These are phyloP conservation scores for Rousettus leschenaultii DNA, from an alignment of 2,113 vertebrate species.

Conservation along the genomic window DNA sequence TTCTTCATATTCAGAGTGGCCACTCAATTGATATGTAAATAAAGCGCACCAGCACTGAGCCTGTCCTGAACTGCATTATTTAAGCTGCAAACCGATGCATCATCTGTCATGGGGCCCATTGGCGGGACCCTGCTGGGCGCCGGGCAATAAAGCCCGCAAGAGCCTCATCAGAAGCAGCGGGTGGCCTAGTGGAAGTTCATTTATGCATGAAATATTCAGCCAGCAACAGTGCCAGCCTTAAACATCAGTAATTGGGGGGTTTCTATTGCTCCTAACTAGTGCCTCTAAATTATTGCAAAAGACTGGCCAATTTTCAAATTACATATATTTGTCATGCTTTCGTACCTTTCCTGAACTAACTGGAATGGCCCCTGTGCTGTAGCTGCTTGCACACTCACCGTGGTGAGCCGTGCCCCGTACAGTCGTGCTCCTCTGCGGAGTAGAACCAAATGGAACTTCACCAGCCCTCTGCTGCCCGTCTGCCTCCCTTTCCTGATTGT, in stretches of 20 bases:
- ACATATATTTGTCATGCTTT: constrained; percentile 89
- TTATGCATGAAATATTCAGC: constrained; percentile 92
- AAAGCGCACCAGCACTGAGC: constrained; percentile 81
- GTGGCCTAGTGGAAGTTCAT: constrained; percentile 89
- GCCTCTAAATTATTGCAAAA: constrained; percentile 90
- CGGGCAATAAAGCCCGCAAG: constrained; percentile 90
- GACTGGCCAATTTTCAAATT: constrained; percentile 89
- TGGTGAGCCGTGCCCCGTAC: constrained; percentile 58
- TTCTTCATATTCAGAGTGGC: constrained; percentile 83
- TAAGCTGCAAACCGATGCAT: constrained; percentile 85
- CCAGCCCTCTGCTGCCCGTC: constrained; percentile 28
- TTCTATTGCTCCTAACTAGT: constrained; percentile 87
- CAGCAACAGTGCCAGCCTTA: constrained; percentile 89
- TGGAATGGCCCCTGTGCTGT: constrained; percentile 77
- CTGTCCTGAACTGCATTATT: constrained; percentile 86
- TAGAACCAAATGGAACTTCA: constrained; percentile 19
- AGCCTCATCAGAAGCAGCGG: constrained; percentile 91
- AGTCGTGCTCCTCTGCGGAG: background rate
- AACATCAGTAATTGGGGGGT: constrained; percentile 90
- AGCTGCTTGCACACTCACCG: constrained; percentile 73
- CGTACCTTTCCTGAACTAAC: constrained; percentile 86
- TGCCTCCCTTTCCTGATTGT: background rate
- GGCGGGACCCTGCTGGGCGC: constrained; percentile 88
- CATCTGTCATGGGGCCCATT: constrained; percentile 89
- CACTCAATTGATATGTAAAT: constrained; percentile 90